A percentile compares a stretch with the other conserved stretches of the same genome.
phyloP scores from a whole-genome alignment of 2,113 vertebrate genomes.

The Antennarius striatus region DNA sequence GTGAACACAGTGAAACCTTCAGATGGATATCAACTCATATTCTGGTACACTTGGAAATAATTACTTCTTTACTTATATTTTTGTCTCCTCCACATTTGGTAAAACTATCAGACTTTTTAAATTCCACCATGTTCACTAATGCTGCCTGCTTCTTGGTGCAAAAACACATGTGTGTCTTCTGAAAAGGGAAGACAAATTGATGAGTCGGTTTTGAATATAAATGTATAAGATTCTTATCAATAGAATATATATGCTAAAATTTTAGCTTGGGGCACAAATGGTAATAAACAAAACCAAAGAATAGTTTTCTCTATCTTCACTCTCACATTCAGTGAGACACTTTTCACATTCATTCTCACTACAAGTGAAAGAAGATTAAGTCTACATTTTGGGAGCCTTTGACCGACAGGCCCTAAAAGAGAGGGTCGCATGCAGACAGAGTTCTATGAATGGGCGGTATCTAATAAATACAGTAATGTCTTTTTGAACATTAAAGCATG shows the following conservation, averaged over 20 bases:
- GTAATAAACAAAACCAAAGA: not conserved
- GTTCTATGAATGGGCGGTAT: no score
- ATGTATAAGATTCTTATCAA: not conserved
- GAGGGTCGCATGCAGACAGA: no score
- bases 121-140: no score
- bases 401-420: not conserved
- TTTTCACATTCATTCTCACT: not conserved
- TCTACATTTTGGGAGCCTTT: not conserved
- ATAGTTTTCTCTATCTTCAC: no score
- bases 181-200: not conserved
- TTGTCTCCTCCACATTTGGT: no score
- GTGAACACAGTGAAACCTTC: no score
- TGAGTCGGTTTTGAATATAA: not conserved
- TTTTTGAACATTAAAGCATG: no score
- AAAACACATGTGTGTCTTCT: not conserved
- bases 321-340: not conserved
- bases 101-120: no score
- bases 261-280: not conserved
- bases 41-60: no score
- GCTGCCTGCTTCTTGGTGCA: not conserved
- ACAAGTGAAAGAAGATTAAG: not conserved
- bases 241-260: not conserved
- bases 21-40: no score
- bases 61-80: no score
- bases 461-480: no score